Percentiles rank a stretch among this genome's conserved stretches.
Conservation (phyloP, 2,888 invertebrate genomes). For the Dyspetes luteomarginatus region DNA sequence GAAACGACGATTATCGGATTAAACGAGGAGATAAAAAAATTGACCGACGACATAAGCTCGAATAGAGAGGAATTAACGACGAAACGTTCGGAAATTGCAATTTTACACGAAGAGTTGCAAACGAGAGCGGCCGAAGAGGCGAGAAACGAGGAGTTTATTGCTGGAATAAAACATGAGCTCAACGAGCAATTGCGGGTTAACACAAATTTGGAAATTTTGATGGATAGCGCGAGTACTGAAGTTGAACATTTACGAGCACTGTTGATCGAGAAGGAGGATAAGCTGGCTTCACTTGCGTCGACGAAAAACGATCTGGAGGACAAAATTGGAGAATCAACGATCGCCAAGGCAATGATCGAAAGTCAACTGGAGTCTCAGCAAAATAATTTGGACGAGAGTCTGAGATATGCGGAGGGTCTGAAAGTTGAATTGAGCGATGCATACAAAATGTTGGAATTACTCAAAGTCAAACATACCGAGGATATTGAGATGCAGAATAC, state of each 20-base stretch:
- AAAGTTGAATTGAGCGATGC: slow-evolving; percentile 79
- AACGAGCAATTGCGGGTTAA: slow-evolving; percentile 64
- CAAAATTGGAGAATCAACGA: slow-evolving; percentile 77
- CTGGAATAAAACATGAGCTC: slow-evolving; percentile 64
- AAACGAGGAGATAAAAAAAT: slow-evolving; percentile 71
- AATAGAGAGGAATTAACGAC: slow-evolving; percentile 70
- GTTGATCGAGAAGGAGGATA: slow-evolving; percentile 82
- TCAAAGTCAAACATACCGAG: slow-evolving; percentile 81
- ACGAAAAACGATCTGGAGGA: slow-evolving; percentile 80
- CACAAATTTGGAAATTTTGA: slow-evolving; percentile 75
- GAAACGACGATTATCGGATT: slow-evolving; percentile 84
- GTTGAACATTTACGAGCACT: slow-evolving; percentile 60
- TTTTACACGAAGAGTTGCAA: slow-evolving; percentile 71
- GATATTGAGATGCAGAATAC: slow-evolving; percentile 82
- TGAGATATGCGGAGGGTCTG: slow-evolving; percentile 70
- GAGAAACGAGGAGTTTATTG: slow-evolving; percentile 83
- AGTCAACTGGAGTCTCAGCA: slow-evolving; percentile 70
- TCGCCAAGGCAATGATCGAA: slow-evolving; percentile 66
- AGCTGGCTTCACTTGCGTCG: slow-evolving; percentile 79
- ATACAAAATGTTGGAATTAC: slow-evolving; percentile 84
- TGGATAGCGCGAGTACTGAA: slow-evolving; percentile 82
- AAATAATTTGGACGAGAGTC: slow-evolving; percentile 69
- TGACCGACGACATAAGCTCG: slow-evolving; percentile 62
- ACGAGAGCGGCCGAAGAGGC: slow-evolving; percentile 83
- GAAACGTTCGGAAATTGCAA: slow-evolving; percentile 64